Conservation (phyloP, 2,113 vertebrate species). For the Rissa tridactyla region DNA sequence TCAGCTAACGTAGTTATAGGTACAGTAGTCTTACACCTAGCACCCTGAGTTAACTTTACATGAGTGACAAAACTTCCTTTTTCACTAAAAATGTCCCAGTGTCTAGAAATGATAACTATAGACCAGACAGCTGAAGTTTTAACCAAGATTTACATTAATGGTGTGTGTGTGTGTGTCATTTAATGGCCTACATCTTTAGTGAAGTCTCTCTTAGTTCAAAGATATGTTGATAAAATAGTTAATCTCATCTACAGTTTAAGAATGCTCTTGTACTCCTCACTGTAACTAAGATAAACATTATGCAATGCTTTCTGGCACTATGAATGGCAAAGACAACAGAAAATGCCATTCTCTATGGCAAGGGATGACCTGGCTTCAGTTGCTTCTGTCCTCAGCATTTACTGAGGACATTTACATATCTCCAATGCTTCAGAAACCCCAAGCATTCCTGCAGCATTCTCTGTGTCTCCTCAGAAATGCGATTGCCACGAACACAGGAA, state of each 20-base stretch:
- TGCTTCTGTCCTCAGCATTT: background rate
- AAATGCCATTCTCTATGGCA: background rate
- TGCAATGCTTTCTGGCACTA: background rate
- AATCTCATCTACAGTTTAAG: background rate
- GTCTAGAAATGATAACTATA: background rate
- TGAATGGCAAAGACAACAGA: background rate
- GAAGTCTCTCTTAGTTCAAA: background rate
- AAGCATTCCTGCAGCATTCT: background rate
- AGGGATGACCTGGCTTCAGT: background rate
- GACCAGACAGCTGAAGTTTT: background rate
- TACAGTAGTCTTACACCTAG: background rate
- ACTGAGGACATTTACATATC: background rate
- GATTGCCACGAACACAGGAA: background rate
- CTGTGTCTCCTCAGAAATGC: background rate
- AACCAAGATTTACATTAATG: background rate
- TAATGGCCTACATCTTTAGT: background rate
- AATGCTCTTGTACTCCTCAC: background rate
- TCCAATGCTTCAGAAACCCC: background rate
- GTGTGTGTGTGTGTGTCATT: background rate
- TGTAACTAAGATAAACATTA: background rate
- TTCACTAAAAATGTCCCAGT: background rate
- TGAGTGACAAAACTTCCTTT: background rate
- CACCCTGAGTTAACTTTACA: background rate
- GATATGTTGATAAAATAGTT: background rate
- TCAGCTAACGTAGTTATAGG: background rate